Evolutionary conservation across 2,888 invertebrate genomes (phyloP).

Genomic region (Scrobipalpa costella): DNA sequence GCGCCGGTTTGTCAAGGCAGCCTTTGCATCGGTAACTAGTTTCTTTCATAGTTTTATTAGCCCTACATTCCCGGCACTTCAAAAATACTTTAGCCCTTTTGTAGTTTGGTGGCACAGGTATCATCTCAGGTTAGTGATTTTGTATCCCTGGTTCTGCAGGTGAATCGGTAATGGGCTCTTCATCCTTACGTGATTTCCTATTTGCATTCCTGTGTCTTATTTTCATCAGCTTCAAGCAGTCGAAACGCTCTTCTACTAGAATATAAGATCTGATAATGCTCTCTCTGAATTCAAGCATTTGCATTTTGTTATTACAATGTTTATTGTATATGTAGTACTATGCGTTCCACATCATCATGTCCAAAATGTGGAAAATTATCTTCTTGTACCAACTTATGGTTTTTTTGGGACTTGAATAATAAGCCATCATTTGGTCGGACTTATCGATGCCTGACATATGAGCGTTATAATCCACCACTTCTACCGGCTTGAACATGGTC

Average conservation of each 20-base stretch:
- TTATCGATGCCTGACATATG: conserved; percentile 21
- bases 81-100: neutral
- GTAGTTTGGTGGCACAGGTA: neutral
- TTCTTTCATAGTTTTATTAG: neutral
- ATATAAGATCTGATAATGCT: neutral
- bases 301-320: neutral
- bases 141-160: neutral
- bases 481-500: conserved; percentile 26
- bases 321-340: neutral
- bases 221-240: neutral
- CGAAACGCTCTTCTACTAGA: neutral
- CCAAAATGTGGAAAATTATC: conserved; percentile 6
- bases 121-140: neutral
- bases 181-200: neutral
- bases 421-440: conserved; percentile 19
- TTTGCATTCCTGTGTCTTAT: neutral
- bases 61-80: neutral
- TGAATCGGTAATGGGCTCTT: neutral
- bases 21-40: neutral
- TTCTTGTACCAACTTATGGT: conserved; percentile 22
- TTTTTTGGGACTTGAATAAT: conserved; percentile 21
- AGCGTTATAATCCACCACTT: conserved; percentile 32
- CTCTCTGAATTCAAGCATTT: neutral
- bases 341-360: conserved; percentile 7
- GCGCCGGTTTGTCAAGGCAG: neutral